Conservation (phyloP, 1,140 invertebrate species). For the Neocloeon triangulifer region DNA sequence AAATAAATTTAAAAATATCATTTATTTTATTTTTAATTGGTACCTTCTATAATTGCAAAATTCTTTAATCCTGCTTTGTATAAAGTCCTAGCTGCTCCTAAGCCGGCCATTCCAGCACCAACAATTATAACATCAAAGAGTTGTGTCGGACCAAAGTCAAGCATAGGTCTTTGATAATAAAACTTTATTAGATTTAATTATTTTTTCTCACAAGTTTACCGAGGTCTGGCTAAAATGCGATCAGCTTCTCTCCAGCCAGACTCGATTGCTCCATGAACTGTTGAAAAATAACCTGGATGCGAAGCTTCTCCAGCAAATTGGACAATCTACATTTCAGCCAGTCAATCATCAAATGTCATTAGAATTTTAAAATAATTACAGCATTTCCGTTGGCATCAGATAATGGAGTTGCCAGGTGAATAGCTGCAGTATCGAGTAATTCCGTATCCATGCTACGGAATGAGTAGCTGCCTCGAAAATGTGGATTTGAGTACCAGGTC, state of each 20-base stretch:
- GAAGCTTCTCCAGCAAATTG: constrained; percentile 53
- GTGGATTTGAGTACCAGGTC: constrained; percentile 40
- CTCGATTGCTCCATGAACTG: constrained; percentile 60
- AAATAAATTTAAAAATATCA: too few relatives aligned
- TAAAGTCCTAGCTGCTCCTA: constrained; percentile 28
- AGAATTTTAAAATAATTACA: constrained; percentile 3
- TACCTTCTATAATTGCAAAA: constrained; percentile 42
- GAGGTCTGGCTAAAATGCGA: constrained; percentile 21
- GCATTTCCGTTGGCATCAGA: neutral
- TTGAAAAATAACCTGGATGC: constrained; percentile 37
- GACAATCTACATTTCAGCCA: constrained; percentile 16
- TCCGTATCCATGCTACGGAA: constrained; percentile 33
- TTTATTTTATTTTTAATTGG: too few relatives aligned
- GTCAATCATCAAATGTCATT: too few relatives aligned
- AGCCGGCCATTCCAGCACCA: constrained; percentile 30
- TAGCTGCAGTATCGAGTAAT: constrained; percentile 9
- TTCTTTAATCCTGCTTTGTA: constrained; percentile 20
- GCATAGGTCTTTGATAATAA: constrained; percentile 9
- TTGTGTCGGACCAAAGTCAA: neutral
- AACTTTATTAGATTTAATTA: too few relatives aligned
- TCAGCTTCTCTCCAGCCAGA: constrained; percentile 58
- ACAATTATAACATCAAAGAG: constrained; percentile 21
- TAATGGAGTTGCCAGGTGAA: constrained; percentile 10
- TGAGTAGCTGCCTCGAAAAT: constrained; percentile 44
- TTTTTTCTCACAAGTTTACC: too few relatives aligned